Base-by-base conservation (phyloP, 2,113 vertebrate genomes). In the Axis porcinus region DNA sequence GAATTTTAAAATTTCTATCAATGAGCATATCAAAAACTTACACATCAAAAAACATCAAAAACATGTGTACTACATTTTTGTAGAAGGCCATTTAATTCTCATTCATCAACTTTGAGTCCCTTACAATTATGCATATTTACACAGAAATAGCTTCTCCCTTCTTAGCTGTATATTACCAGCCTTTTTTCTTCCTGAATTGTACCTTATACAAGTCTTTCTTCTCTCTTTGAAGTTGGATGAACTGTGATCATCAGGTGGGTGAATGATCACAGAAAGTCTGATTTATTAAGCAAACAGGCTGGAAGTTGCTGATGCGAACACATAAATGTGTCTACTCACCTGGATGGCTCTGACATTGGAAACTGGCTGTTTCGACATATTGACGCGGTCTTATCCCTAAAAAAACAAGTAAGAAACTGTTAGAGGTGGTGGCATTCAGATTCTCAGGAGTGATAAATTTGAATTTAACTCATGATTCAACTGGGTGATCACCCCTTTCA, bases 341-440 rank as follows among this genome's bases (percentile, higher is more conserved):
- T 99, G 99, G 97, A 99, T 99, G 99, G 99, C 99, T 99, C 99
- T 99, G 96, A 99, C 99, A 98, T 99, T 99, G 98, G 99, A 99
- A 7, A 99, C 99, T 95, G 99, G 99, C 98, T 99, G 99, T 98
- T 99, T 99, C 97, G 99, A 99, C 99, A 99, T 99, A 98, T 98
- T 99, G 98, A 97, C 89, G 15, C 95, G 84, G 97, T 97, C 97
- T 98, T 98, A 98, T 97, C 97, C 98, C 98, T 99, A 98, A 98
- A 99, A 97, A 98, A 97, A 98, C 98, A 98, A 98, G 97, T 70
- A 82, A 98, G 98, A 98, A 98, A 98, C 98, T 98, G 98, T 98
- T 97, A 98, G 96, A 97, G 92, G 97, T 95, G 98, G 97, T 98
- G 88, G 98, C 98, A 98, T 98, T 98, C 97, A 96, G 98, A 99